phyloP scores from a whole-genome alignment of 2,888 invertebrate genomes.

The Microctonus aethiopoides region DNA sequence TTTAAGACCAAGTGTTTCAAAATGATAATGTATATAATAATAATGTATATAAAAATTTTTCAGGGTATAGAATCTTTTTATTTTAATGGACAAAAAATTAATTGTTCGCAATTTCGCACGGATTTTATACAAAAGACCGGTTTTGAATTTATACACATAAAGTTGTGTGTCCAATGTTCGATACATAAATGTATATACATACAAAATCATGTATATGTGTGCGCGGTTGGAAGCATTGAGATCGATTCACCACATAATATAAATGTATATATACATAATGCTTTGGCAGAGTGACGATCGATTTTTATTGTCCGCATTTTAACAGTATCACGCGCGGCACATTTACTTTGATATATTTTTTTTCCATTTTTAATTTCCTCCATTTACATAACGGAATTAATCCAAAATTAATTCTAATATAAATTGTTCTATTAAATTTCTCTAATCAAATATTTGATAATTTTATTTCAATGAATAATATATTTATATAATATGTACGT shows the following conservation, averaged over 20 bases:
- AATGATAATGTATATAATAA: too few relatives aligned
- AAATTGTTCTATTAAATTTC: neutral
- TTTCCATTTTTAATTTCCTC: neutral
- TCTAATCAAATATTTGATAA: neutral
- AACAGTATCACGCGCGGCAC: neutral
- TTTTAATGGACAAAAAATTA: constrained; percentile 4
- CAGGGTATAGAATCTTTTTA: neutral
- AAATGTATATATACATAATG: neutral
- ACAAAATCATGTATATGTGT: neutral
- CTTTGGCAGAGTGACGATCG: neutral
- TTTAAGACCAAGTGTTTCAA: neutral
- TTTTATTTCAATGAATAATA: neutral
- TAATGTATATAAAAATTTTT: constrained; percentile 3
- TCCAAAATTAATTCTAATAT: neutral
- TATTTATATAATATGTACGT: too few relatives aligned
- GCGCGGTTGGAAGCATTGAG: neutral
- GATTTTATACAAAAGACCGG: neutral
- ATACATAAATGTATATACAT: neutral
- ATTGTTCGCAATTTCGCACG: constrained; percentile 1
- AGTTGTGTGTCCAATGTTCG: neutral
- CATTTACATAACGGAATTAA: neutral
- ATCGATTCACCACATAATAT: neutral
- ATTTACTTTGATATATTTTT: neutral
- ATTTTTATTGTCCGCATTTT: neutral
- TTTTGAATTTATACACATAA: neutral